Evolutionary conservation across 1,140 invertebrate species (phyloP).

Genomic region (Hormaphis cornu): DNA sequence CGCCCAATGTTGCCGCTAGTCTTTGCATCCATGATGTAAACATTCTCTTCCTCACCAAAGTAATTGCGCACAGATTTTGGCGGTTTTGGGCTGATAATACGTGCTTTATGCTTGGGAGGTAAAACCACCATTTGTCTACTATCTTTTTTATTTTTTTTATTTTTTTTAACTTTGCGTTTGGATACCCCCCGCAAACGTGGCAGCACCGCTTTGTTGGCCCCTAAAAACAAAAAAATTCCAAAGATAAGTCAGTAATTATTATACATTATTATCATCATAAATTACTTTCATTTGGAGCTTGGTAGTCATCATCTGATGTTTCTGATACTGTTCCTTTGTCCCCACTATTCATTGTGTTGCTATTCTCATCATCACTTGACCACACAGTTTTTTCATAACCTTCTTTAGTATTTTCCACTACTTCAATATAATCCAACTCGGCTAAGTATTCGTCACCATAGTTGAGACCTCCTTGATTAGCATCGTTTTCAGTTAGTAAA

Average conservation of each 20-base stretch:
- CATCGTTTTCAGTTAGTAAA: slow-evolving; percentile 76
- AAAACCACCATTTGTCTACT: neutral
- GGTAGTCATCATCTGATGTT: too few relatives aligned
- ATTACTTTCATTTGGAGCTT: too few relatives aligned
- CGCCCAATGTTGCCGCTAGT: slow-evolving; percentile 87
- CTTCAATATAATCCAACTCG: slow-evolving; percentile 91
- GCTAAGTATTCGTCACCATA: slow-evolving; percentile 93
- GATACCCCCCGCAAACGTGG: too few relatives aligned
- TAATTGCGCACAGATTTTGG: neutral
- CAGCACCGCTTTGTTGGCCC: too few relatives aligned
- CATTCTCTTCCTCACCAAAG: neutral
- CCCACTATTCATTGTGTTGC: neutral
- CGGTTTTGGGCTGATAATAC: neutral
- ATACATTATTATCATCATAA: too few relatives aligned
- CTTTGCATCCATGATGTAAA: slow-evolving; percentile 86
- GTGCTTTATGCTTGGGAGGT: neutral
- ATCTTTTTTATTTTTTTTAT: neutral
- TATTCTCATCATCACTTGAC: slow-evolving; percentile 43
- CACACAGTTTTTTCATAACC: slow-evolving; percentile 57
- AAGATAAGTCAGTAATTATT: too few relatives aligned
- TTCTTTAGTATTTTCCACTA: slow-evolving; percentile 80
- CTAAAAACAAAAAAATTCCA: too few relatives aligned
- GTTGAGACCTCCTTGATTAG: slow-evolving; percentile 68
- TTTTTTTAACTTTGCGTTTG: too few relatives aligned
- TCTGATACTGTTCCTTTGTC: neutral